Evolutionary conservation across 2,888 invertebrate genomes (phyloP), one percentile per base, ranked within the genome.

Genomic region (Piscicola geometra): DNA sequence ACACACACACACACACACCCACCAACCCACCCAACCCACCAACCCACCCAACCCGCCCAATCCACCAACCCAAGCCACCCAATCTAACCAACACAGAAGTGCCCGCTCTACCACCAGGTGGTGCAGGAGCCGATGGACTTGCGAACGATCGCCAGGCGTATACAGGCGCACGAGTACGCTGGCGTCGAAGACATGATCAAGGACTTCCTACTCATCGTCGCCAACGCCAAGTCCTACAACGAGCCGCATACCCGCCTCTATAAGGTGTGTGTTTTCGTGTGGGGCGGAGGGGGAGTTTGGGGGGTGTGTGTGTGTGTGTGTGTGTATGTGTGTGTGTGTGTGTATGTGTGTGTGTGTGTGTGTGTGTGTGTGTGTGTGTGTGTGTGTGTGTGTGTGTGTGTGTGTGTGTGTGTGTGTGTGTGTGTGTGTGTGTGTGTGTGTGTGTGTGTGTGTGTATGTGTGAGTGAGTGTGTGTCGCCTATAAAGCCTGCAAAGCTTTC

Each of bases 241-340:
- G 97, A 97, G 83, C 94, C 98, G 0, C 94, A 94, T 1, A 96
- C 96, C 21, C 91, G 92, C 84, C 96, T 98, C 81, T 97, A 95
- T 84, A 95, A 94, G 87, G 89, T 89, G 79, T 56, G 71, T 75
- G 15, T 21, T 69, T 18, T 33, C 30, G 12, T 12, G 1, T 64
- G n/a, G n/a, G 5, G n/a, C n/a, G n/a, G n/a, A n/a, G n/a, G n/a
- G n/a, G n/a, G n/a, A n/a, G n/a, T n/a, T n/a, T n/a, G n/a, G n/a
- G n/a, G n/a, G n/a, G n/a, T n/a, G n/a, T n/a, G 52, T 50, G n/a
- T 18, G n/a, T 50, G 52, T 50, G n/a, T 50, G n/a, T 50, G n/a
- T 50, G n/a, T 50, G n/a, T 50, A 50, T 50, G n/a, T 50, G n/a
- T 50, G n/a, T 50, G n/a, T 50, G n/a, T 50, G n/a, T 50, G 52